A percentile compares a stretch with the other conserved stretches of the same genome.
These are phyloP conservation scores for Pempheris klunzingeri DNA, from an alignment of 2,797 vertebrate species.

Conservation along the genomic window DNA sequence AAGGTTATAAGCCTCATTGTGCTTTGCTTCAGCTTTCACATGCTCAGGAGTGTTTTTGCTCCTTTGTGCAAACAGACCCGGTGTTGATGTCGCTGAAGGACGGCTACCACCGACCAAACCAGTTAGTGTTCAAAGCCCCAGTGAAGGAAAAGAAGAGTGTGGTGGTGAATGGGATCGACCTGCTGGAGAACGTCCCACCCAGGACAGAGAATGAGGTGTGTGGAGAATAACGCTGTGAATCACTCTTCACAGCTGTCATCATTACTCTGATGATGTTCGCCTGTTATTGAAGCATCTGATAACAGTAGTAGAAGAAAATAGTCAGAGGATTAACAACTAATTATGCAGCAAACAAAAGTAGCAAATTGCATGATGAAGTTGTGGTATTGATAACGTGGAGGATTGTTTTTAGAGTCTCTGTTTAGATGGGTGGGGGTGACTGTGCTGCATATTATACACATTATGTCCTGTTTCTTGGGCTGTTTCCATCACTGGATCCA, in stretches of 20 bases:
- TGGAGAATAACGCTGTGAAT: not conserved
- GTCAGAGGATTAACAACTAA: not conserved
- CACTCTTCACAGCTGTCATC: too few species aligned
- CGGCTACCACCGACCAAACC: constrained; percentile 91
- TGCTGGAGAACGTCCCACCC: constrained; percentile 96
- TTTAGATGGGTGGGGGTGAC: not conserved
- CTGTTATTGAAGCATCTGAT: not conserved
- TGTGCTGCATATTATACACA: not conserved
- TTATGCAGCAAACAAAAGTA: not conserved
- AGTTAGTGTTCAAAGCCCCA: constrained; percentile 94
- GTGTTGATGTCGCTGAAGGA: constrained; percentile 97
- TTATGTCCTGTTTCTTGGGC: not conserved
- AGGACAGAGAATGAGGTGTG: constrained; percentile 95
- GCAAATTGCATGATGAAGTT: not conserved
- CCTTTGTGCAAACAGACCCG: constrained; percentile 86
- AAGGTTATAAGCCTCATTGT: not conserved
- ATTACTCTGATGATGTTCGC: not conserved
- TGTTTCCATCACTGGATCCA: too few species aligned
- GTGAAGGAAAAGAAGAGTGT: constrained; percentile 93
- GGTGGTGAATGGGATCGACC: constrained; percentile 97
- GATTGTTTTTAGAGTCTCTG: not conserved
- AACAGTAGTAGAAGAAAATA: not conserved
- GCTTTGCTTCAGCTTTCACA: constrained; percentile 21
- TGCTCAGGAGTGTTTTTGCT: constrained; percentile 10
- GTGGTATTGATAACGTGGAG: not conserved